These are phyloP conservation scores for Priocnemis perturbator DNA, from an alignment of 2,888 invertebrate species.

Conservation along the genomic window DNA sequence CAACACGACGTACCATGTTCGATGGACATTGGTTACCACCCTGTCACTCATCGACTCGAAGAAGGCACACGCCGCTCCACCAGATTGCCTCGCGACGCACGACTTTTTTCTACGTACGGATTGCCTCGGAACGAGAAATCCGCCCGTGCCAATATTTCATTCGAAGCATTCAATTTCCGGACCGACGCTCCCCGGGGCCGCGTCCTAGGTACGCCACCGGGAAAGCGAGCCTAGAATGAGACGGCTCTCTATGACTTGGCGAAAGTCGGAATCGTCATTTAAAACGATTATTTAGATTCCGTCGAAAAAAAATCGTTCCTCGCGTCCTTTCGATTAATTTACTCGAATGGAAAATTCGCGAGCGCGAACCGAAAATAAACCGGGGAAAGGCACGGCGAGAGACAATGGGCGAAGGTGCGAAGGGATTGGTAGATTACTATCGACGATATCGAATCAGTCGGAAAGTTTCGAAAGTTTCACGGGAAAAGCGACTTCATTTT, in stretches of 20 bases:
- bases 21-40: too few relatives aligned
- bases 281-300: slow-evolving; percentile 4
- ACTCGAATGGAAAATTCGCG: too few relatives aligned
- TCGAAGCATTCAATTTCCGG: slow-evolving; percentile 68
- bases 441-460: background rate
- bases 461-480: background rate
- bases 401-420: background rate
- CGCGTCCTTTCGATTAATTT: background rate
- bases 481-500: too few relatives aligned
- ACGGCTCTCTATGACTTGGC: background rate
- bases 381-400: background rate
- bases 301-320: background rate
- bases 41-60: too few relatives aligned
- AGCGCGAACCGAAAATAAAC: too few relatives aligned
- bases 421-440: background rate
- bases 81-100: slow-evolving; percentile 18
- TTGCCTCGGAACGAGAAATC: slow-evolving; percentile 48
- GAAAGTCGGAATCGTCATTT: too few relatives aligned
- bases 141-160: slow-evolving; percentile 62
- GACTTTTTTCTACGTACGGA: slow-evolving; percentile 36
- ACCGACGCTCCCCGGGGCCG: slow-evolving; percentile 11
- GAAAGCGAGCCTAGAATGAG: slow-evolving; percentile 21
- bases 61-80: too few relatives aligned
- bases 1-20: too few relatives aligned
- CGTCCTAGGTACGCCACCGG: slow-evolving; percentile 9